A percentile compares a stretch with the other conserved stretches of the same genome.
Evolutionary conservation across 2,888 invertebrate genomes (phyloP).

Genomic region (Tetropium fuscum): DNA sequence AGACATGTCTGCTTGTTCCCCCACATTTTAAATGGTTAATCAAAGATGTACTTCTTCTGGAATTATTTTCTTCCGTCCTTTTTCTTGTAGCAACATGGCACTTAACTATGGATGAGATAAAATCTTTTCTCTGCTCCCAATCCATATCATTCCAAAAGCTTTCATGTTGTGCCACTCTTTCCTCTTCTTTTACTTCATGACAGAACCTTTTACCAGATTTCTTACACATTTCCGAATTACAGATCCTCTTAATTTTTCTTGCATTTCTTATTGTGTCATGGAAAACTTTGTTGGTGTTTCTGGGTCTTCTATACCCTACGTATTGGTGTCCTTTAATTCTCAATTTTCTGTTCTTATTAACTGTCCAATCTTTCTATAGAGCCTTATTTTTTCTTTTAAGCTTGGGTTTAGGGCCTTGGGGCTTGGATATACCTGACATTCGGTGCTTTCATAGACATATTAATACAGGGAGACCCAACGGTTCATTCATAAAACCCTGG

Average conservation of each 20-base stretch:
- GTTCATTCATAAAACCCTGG: too few species aligned
- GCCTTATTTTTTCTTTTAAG: too few species aligned
- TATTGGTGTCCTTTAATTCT: conserved; percentile 28
- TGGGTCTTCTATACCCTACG: conserved; percentile 11
- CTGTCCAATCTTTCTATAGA: conserved; percentile 26
- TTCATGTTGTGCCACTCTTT: conserved; percentile 25
- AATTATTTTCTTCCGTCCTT: neutral
- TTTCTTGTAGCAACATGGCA: conserved; percentile 9
- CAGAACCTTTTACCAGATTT: conserved; percentile 28
- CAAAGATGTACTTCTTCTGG: conserved; percentile 11
- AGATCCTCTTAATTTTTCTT: conserved; percentile 26
- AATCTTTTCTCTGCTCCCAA: conserved; percentile 24
- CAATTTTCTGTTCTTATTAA: conserved; percentile 25
- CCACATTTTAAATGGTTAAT: conserved; percentile 5
- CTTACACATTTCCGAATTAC: conserved; percentile 28
- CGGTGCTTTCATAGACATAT: too few species aligned
- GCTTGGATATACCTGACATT: too few species aligned
- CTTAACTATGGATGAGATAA: conserved; percentile 10
- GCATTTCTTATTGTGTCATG: conserved; percentile 26
- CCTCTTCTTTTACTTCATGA: conserved; percentile 24
- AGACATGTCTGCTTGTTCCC: conserved; percentile 4
- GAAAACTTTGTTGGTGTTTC: conserved; percentile 20
- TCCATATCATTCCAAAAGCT: conserved; percentile 28
- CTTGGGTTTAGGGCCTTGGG: too few species aligned
- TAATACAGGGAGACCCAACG: too few species aligned